These are phyloP conservation scores for Theonella swinhoei DNA, from an alignment of 37 sponge, comb jelly and placozoan species.

Conservation along the genomic window DNA sequence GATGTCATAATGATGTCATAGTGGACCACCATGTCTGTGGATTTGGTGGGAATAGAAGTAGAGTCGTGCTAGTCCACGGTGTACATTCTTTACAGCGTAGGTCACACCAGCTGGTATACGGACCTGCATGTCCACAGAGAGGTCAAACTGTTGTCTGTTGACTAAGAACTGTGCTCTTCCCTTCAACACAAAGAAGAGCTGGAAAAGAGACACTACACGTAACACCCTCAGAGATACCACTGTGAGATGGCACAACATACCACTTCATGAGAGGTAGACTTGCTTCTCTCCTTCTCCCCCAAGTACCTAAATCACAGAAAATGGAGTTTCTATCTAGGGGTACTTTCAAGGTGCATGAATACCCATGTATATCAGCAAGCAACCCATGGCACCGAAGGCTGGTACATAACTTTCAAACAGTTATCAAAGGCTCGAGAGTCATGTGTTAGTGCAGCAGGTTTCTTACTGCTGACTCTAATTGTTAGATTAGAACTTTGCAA, in stretches of 20 bases:
- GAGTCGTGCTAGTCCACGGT: background rate
- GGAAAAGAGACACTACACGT: background rate
- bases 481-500: too few relatives aligned
- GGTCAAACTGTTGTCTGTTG: background rate
- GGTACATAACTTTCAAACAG: too few relatives aligned
- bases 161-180: conserved; percentile 19
- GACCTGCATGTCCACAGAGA: background rate
- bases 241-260: background rate
- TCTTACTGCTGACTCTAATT: too few relatives aligned
- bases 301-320: background rate
- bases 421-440: too few relatives aligned
- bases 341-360: too few relatives aligned
- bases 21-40: too few relatives aligned
- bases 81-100: background rate
- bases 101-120: background rate
- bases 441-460: too few relatives aligned
- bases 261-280: background rate
- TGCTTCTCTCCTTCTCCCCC: background rate
- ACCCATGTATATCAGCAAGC: too few relatives aligned
- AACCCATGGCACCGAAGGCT: too few relatives aligned
- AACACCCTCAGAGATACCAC: background rate
- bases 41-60: background rate
- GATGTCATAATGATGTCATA: too few relatives aligned
- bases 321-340: too few relatives aligned
- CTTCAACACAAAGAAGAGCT: conserved; percentile 26